Conservation (phyloP, 2,888 invertebrate genomes). For the Polietes domitor region DNA sequence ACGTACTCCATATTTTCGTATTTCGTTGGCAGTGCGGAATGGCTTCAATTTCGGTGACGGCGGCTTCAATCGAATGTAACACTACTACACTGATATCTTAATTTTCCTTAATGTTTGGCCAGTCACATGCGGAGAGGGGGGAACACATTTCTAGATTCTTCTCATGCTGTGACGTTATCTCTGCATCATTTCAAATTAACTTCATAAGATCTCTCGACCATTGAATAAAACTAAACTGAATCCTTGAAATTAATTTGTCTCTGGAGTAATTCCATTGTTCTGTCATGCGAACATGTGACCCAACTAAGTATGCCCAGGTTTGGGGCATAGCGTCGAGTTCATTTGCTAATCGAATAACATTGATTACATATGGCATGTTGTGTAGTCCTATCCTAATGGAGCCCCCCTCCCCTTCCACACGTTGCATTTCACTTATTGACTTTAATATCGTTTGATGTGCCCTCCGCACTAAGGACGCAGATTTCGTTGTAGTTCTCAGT, state of each 20-base stretch:
- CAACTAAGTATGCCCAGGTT: not conserved
- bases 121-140: not conserved
- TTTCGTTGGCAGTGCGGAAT: not conserved
- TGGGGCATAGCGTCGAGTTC: not conserved
- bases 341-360: constrained; percentile 21
- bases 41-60: constrained; percentile 1
- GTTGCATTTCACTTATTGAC: not conserved
- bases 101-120: not conserved
- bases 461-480: too few species aligned
- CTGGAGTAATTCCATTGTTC: not conserved
- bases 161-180: too few species aligned
- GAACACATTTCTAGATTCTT: too few species aligned
- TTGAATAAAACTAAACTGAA: too few species aligned
- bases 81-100: not conserved
- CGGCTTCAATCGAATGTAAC: not conserved
- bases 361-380: constrained; percentile 57
- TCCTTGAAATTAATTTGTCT: not conserved
- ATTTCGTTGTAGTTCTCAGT: too few species aligned
- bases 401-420: not conserved
- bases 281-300: not conserved
- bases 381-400: too few species aligned
- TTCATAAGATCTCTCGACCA: not conserved
- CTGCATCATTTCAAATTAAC: not conserved
- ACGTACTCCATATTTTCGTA: not conserved
- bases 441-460: not conserved